Conservation (phyloP, 2,113 vertebrate genomes). For the Sceloporus undulatus region DNA sequence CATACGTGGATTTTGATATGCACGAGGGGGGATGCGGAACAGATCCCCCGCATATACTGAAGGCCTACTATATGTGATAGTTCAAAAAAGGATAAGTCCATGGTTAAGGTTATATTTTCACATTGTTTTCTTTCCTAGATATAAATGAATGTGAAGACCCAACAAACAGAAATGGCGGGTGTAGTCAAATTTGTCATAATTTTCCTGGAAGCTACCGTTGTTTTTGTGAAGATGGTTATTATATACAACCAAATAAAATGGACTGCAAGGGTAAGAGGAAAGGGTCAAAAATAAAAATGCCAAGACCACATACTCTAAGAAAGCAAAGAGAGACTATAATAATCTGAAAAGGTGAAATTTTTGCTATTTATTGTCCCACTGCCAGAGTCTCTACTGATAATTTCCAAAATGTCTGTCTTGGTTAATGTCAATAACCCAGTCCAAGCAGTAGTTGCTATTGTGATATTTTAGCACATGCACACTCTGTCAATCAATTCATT, state of each 20-base stretch:
- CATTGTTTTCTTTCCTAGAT: conserved; percentile 76
- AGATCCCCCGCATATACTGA: too few species aligned
- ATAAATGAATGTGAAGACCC: conserved; percentile 90
- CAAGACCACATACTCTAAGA: background rate
- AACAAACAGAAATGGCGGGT: conserved; percentile 81
- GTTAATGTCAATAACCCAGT: too few species aligned
- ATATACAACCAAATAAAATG: conserved; percentile 78
- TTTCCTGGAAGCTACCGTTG: conserved; percentile 89
- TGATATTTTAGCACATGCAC: background rate
- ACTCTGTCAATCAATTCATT: background rate
- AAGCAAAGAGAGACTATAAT: background rate
- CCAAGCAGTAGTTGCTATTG: background rate
- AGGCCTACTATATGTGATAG: too few species aligned
- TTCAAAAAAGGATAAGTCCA: background rate
- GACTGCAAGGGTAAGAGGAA: conserved; percentile 85
- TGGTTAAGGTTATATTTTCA: conserved; percentile 8
- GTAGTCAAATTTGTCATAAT: conserved; percentile 90
- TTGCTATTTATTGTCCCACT: background rate
- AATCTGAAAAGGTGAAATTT: background rate
- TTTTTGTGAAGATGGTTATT: conserved; percentile 87
- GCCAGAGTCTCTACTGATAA: background rate
- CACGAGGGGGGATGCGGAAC: too few species aligned
- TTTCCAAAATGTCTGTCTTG: background rate
- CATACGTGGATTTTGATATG: too few species aligned
- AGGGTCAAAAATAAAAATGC: background rate